A percentile compares a stretch with the other conserved stretches of the same genome.
Conservation (phyloP, 2,797 vertebrate genomes). For the Esox masquinongy region DNA sequence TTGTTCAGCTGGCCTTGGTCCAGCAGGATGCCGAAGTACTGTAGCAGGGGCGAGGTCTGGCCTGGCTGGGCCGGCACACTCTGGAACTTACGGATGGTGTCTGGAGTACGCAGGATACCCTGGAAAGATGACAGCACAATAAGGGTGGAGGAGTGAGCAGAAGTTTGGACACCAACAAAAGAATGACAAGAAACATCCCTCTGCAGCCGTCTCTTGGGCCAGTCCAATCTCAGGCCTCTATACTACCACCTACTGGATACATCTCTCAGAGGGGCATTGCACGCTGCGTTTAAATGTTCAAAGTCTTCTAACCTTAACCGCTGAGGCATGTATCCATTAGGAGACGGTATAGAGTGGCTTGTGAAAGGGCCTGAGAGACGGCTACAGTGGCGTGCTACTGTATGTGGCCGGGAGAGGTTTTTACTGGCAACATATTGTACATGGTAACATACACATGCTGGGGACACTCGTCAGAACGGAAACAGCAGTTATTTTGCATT, state of each 20-base stretch:
- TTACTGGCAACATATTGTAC: neutral
- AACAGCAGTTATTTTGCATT: neutral
- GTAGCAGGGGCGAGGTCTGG: slow-evolving; percentile 96
- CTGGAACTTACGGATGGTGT: slow-evolving; percentile 98
- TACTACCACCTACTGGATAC: no score
- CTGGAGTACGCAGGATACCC: slow-evolving; percentile 98
- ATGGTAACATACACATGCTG: neutral
- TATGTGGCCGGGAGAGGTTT: neutral
- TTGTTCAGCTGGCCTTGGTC: slow-evolving; percentile 99
- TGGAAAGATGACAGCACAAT: slow-evolving; percentile 47
- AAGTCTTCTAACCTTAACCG: no score
- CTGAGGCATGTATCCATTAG: no score
- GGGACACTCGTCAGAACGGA: neutral
- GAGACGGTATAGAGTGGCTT: no score
- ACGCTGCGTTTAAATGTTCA: no score
- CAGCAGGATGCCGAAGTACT: slow-evolving; percentile 97
- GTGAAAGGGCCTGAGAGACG: no score
- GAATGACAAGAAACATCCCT: neutral
- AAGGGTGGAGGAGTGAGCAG: neutral
- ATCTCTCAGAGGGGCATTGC: no score
- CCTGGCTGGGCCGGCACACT: slow-evolving; percentile 95
- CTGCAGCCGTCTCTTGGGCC: no score
- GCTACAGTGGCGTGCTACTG: neutral
- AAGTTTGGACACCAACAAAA: neutral
- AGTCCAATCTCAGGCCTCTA: no score